Base-by-base conservation (phyloP, 2,113 vertebrate species). In the Columba livia region DNA sequence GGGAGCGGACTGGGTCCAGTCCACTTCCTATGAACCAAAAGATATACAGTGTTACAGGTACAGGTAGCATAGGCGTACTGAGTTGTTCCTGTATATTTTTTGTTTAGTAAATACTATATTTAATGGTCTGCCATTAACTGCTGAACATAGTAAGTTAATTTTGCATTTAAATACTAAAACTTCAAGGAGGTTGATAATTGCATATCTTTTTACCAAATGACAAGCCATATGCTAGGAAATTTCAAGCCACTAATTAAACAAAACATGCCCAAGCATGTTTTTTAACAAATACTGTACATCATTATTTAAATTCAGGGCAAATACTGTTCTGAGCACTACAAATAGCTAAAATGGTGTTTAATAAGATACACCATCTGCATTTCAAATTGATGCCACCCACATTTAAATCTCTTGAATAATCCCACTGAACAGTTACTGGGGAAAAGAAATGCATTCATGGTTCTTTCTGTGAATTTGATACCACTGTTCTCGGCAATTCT, bases 171-270 rank as follows among this genome's bases (percentile, higher is more conserved):
- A 90, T 31, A 89, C 64, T 85, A 94, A 84, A 94, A 94, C 96
- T 96, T 96, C 66, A 94, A 96, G 89, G 89, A 97, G 95, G 91
- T 95, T 96, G 72, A 79, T 94, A 95, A 91, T 88, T 94, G 87
- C 62, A 8, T 89, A 64, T 90, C 85, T 93, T 85, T 93, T 95
- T 87, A 96, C 95, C 96, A 97, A 97, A 95, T 90, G 91, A 97
- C 81, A 95, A 94, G 96, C 91, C 97, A 97, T 97, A 98, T 98
- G 97, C 88, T 97, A 65, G 91, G 78, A 93, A 90, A 96, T 98
- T 98, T 95, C 75, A 89, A 96, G 96, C 93, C 65, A 26, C 94
- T 97, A 97, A 97, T 98, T 98, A 98, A 98, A 97, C 96, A 95
- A 96, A 97, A 97, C 95, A 96, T 93, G 95, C 44, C 29, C 86